Evolutionary conservation across 2,113 vertebrate genomes (phyloP).

Genomic region (Chaenocephalus aceratus): DNA sequence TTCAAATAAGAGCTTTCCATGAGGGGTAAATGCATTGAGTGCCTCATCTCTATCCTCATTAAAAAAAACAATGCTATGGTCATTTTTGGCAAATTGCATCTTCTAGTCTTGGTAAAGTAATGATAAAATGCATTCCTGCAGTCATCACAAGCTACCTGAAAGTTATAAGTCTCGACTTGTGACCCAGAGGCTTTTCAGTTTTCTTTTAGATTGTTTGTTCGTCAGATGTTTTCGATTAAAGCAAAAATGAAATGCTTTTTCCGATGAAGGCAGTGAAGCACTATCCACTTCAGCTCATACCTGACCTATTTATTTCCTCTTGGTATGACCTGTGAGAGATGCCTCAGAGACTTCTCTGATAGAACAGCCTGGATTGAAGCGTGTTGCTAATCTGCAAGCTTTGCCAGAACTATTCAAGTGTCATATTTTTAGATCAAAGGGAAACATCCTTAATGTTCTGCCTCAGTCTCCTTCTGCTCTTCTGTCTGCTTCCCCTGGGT

Average conservation of each 20-base stretch:
- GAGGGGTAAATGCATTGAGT: not conserved
- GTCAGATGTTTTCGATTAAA: conserved; percentile 15
- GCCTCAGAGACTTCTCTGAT: conserved; percentile 56
- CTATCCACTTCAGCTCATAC: conserved; percentile 35
- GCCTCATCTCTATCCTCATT: not conserved
- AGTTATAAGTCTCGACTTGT: not conserved
- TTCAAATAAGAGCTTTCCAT: not conserved
- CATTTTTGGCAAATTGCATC: not conserved
- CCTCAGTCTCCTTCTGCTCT: not conserved
- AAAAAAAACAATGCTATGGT: not conserved
- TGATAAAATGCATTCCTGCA: not conserved
- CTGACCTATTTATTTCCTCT: conserved; percentile 62
- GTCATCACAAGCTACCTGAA: not conserved
- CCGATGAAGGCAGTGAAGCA: conserved; percentile 14
- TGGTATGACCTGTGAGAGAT: conserved; percentile 39
- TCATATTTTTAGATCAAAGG: conserved; percentile 66
- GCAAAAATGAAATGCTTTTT: conserved; percentile 12
- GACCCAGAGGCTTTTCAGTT: not conserved
- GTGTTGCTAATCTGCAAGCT: conserved; percentile 52
- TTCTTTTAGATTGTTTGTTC: conserved; percentile 1
- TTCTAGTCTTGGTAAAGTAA: not conserved
- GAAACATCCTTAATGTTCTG: conserved; percentile 20
- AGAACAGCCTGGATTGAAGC: conserved; percentile 36
- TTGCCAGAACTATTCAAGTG: conserved; percentile 54
- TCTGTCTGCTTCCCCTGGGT: conserved; percentile 14